Percentiles rank a stretch among this genome's conserved stretches.
Conservation (phyloP, 2,888 invertebrate genomes). For the Anthophora plumipes region DNA sequence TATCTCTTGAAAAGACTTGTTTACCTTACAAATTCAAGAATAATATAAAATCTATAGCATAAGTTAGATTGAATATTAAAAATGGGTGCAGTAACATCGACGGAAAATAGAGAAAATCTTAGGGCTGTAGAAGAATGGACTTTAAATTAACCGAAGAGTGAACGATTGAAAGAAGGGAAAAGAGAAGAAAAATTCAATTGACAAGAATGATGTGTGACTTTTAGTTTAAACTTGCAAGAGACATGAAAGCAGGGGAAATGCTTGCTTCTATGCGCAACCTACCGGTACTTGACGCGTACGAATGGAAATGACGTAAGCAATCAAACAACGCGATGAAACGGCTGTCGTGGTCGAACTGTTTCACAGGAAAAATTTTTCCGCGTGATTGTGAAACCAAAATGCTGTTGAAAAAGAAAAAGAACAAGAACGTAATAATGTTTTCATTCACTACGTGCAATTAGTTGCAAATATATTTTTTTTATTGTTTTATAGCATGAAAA, state of each 20-base stretch:
- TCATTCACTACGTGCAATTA: neutral
- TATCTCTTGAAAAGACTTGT: too few species aligned
- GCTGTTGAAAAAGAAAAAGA: neutral
- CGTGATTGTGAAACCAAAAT: constrained; percentile 10
- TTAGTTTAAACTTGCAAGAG: neutral
- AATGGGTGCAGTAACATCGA: too few species aligned
- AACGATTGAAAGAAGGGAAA: neutral
- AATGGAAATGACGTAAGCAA: constrained; percentile 47
- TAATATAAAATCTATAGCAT: too few species aligned
- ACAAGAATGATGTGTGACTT: constrained; percentile 7
- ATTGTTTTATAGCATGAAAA: too few species aligned
- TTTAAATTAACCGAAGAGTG: neutral
- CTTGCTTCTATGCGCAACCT: neutral
- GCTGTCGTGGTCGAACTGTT: constrained; percentile 25
- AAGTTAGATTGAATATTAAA: too few species aligned
- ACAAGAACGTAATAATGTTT: neutral
- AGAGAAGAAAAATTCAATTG: neutral
- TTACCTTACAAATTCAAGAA: too few species aligned
- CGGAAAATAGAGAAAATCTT: neutral
- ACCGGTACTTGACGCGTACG: constrained; percentile 16
- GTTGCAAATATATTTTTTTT: neutral
- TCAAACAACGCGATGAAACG: constrained; percentile 31
- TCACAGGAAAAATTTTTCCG: constrained; percentile 2
- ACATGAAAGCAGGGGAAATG: neutral
- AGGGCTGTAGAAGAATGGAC: too few species aligned